Evolutionary conservation across 1,140 invertebrate species (phyloP).

Genomic region (Thaumetopoea pityocampa): DNA sequence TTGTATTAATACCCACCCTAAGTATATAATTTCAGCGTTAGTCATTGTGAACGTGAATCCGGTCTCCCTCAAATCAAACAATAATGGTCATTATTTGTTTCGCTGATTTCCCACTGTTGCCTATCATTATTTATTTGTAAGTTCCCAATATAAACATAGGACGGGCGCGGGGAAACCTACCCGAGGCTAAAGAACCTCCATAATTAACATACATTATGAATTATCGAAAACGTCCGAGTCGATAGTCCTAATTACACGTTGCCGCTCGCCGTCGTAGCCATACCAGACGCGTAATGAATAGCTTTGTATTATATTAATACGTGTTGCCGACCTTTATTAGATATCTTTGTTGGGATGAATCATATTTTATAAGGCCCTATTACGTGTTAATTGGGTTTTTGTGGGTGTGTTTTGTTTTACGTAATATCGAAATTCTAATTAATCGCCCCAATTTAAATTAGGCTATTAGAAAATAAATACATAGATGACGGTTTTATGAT

Average conservation of each 20-base stretch:
- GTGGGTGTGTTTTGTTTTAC: conserved; percentile 13
- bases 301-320: conserved; percentile 50
- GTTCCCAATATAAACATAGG: conserved; percentile 19
- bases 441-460: conserved; percentile 5
- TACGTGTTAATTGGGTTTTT: conserved; percentile 50
- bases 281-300: conserved; percentile 48
- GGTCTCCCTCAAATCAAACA: conserved; percentile 11
- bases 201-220: conserved; percentile 73
- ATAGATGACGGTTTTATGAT: too few species aligned
- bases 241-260: conserved; percentile 59
- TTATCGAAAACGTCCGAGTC: conserved; percentile 62
- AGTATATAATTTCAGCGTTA: too few species aligned
- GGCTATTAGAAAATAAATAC: conserved; percentile 3
- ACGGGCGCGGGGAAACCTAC: conserved; percentile 23
- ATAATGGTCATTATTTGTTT: conserved; percentile 15
- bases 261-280: conserved; percentile 27
- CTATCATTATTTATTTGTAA: conserved; percentile 22
- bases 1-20: too few species aligned
- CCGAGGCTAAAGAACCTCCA: conserved; percentile 47
- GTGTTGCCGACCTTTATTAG: conserved; percentile 45
- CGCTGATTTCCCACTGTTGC: conserved; percentile 15
- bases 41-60: too few species aligned
- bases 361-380: conserved; percentile 41
- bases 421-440: conserved; percentile 16
- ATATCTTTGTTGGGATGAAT: conserved; percentile 51